Base-by-base conservation (phyloP, 2,888 invertebrate genomes). In the Marasmarcha lunaedactyla region DNA sequence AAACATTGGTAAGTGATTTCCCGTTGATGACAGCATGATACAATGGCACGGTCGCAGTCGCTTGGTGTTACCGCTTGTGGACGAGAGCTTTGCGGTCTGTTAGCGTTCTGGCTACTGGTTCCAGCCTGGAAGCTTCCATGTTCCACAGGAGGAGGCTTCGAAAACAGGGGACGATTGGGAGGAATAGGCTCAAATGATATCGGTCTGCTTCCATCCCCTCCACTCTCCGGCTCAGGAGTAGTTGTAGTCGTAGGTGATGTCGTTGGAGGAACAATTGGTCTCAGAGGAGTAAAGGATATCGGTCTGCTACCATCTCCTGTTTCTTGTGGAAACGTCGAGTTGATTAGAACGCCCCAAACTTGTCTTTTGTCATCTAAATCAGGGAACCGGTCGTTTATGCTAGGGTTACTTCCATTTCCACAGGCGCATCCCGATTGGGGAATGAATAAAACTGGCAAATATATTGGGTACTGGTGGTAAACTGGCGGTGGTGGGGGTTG, bases 271-370 rank as follows among this genome's bases (percentile, higher is more conserved):
- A 39, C 48, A 13, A 51, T 52, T 3, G 60, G 45, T 26, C 27
- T 43, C 33, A 72, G 60, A 2, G 70, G 62, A 30, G 58, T 58
- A 44, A 69, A 73, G 1, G 71, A 69, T 33, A 74, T 65, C 1
- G 72, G 71, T 39, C 73, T 59, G 11, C 43, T 52, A 13, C 51
- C 59, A 10, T 67, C 50, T 9, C 45, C 46, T 6, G 4, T n/a
- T 30, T 30, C 30, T 30, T 7, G 2, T 6, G 33, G n/a, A 10
- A 7, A n/a, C n/a, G 64, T 47, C 37, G 59, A 54, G 43, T 69
- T 65, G 1, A 56, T 34, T 2, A 68, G 46, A 1, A 70, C 35
- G 2, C 77, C 78, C 72, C 74, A 76, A 43, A 71, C 76, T 48
- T 67, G 71, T 41, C 67, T 63, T 2, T 58, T 52, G 39, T 78